phyloP scores from a whole-genome alignment of 1,140 invertebrate genomes.

The Drosophila murphyi region DNA sequence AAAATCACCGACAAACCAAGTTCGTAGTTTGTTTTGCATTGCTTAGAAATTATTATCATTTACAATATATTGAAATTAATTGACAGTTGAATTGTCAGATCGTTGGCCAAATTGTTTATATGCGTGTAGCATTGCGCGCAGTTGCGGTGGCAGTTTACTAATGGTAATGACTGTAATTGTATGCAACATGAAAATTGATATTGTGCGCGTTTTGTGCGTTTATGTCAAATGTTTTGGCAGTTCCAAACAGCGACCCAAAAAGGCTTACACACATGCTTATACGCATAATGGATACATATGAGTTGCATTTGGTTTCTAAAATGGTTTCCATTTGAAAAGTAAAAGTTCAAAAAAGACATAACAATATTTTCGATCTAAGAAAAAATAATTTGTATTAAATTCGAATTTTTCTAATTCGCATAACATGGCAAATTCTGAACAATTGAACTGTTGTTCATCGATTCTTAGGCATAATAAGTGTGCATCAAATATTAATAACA shows the following conservation, averaged over 20 bases:
- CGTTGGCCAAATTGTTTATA: constrained; percentile 79
- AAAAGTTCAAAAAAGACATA: not conserved
- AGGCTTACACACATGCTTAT: constrained; percentile 52
- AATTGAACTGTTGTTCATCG: not conserved
- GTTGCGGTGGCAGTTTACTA: constrained; percentile 76
- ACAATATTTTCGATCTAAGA: not conserved
- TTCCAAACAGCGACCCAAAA: constrained; percentile 57
- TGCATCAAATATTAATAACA: no score
- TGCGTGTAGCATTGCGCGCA: constrained; percentile 27
- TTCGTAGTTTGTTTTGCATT: constrained; percentile 25
- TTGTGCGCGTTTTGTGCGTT: constrained; percentile 49
- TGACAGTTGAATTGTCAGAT: constrained; percentile 82
- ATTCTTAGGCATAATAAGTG: no score
- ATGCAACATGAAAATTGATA: constrained; percentile 78
- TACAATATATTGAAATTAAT: constrained; percentile 84
- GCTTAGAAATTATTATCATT: constrained; percentile 76
- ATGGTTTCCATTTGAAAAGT: not conserved
- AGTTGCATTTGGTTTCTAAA: not conserved
- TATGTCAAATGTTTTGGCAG: constrained; percentile 77
- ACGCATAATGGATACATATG: not conserved
- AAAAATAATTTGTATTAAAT: not conserved
- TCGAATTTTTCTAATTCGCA: no score
- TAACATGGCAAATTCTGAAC: not conserved
- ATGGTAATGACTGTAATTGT: constrained; percentile 83
- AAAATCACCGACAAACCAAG: no score